Conservation (phyloP, 2,888 invertebrate genomes). For the Adelognathus sp. region DNA sequence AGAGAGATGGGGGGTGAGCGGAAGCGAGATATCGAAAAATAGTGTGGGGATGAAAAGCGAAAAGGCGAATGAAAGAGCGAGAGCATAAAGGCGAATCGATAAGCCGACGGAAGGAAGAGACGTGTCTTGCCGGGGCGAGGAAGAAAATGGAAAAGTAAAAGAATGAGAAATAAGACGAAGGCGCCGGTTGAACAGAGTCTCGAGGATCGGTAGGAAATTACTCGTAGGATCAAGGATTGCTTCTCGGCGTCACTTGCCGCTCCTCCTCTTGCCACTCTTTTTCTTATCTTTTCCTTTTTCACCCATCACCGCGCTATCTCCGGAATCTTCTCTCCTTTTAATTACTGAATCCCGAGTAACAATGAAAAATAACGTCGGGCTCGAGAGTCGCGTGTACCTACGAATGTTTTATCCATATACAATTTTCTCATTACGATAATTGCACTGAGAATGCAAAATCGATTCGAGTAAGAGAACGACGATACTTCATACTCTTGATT, state of each 20-base stretch:
- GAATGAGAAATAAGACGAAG: slow-evolving; percentile 35
- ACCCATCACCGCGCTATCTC: too few species aligned
- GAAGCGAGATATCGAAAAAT: slow-evolving; percentile 17
- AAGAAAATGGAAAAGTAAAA: slow-evolving; percentile 31
- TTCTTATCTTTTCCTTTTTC: background rate
- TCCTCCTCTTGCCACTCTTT: background rate
- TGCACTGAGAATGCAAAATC: background rate
- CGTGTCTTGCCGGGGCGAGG: slow-evolving; percentile 35
- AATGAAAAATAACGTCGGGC: slow-evolving; percentile 17
- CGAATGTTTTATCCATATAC: background rate
- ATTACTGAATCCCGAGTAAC: slow-evolving; percentile 36
- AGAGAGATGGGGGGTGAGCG: background rate
- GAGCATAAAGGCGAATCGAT: slow-evolving; percentile 60
- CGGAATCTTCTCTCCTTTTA: slow-evolving; percentile 37
- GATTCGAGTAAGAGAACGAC: background rate
- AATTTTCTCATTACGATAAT: background rate
- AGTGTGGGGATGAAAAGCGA: slow-evolving; percentile 8
- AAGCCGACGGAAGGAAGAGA: slow-evolving; percentile 62
- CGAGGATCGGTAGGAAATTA: slow-evolving; percentile 58
- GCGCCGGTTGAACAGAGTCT: slow-evolving; percentile 33
- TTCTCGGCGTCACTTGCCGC: slow-evolving; percentile 12
- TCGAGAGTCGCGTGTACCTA: background rate
- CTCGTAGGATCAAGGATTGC: slow-evolving; percentile 60
- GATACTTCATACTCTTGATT: background rate
- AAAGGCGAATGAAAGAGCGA: slow-evolving; percentile 25